Percentiles rank a stretch among this genome's conserved stretches.
These are phyloP conservation scores for Tortricodes alternella DNA, from an alignment of 2,888 invertebrate species.

Conservation along the genomic window DNA sequence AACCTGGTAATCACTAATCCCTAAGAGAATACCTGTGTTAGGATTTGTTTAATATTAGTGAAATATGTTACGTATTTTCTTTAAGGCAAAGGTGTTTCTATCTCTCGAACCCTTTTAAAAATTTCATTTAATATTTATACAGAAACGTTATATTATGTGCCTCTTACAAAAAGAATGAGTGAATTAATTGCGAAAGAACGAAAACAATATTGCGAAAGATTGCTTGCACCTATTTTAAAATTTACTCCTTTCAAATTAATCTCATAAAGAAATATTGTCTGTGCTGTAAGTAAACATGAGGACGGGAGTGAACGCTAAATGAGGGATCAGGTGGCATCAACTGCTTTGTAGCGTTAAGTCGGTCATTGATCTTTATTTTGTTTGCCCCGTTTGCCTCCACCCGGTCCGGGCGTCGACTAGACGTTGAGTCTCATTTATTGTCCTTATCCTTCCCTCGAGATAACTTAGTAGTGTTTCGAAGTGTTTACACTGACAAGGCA, in stretches of 20 bases:
- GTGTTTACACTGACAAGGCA: constrained; percentile 46
- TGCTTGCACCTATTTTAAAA: neutral
- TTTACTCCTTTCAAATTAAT: constrained; percentile 18
- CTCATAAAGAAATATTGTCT: constrained; percentile 18
- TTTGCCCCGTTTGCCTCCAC: constrained; percentile 47
- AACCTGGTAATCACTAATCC: constrained; percentile 14
- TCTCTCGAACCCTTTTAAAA: no score
- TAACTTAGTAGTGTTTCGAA: constrained; percentile 45
- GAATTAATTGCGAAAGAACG: no score
- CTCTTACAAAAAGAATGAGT: no score
- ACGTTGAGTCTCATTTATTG: constrained; percentile 53
- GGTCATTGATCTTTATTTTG: constrained; percentile 73
- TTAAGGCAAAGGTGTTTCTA: no score
- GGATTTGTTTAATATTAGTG: no score
- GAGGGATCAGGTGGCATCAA: constrained; percentile 62
- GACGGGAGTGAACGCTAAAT: constrained; percentile 35
- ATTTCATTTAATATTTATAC: no score
- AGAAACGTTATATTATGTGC: no score
- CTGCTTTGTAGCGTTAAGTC: constrained; percentile 52
- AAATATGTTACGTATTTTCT: no score
- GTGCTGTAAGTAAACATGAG: constrained; percentile 23
- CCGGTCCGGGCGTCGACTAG: constrained; percentile 45
- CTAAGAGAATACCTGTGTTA: constrained; percentile 1
- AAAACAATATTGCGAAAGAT: constrained; percentile 16
- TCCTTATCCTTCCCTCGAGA: constrained; percentile 52